Conservation (phyloP, 2,888 invertebrate genomes). For the Endotricha flammealis region DNA sequence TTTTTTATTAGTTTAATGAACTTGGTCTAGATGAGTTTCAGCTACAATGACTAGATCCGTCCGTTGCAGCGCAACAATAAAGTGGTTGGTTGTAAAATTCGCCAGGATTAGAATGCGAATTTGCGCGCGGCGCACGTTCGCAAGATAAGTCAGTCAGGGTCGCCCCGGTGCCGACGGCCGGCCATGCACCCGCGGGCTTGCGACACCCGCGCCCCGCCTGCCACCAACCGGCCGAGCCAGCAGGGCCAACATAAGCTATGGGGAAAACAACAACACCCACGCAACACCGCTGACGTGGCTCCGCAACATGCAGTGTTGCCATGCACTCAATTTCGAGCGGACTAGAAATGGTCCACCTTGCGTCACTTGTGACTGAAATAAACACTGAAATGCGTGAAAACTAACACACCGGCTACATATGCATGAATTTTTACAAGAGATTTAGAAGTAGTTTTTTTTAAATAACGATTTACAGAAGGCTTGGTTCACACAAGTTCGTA, state of each 20-base stretch:
- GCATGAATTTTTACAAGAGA: too few relatives aligned
- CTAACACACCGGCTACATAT: not conserved
- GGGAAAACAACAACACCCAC: constrained; percentile 55
- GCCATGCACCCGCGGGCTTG: constrained; percentile 72
- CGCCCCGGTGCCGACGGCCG: constrained; percentile 75
- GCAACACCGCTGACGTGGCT: constrained; percentile 38
- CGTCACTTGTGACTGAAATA: constrained; percentile 13
- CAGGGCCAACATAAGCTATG: constrained; percentile 38
- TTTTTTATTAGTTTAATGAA: constrained; percentile 3
- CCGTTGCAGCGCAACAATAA: constrained; percentile 39
- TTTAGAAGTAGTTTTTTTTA: too few relatives aligned
- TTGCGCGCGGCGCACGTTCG: constrained; percentile 74
- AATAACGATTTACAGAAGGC: too few relatives aligned
- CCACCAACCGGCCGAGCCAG: constrained; percentile 27
- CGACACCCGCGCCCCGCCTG: constrained; percentile 39
- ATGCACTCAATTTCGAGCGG: constrained; percentile 38
- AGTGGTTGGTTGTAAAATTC: constrained; percentile 57
- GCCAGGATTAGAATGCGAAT: constrained; percentile 71
- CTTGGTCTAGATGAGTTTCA: not conserved
- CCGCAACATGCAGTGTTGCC: constrained; percentile 40
- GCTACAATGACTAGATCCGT: constrained; percentile 1
- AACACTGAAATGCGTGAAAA: constrained; percentile 11
- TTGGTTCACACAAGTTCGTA: too few relatives aligned
- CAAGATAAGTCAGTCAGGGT: constrained; percentile 78
- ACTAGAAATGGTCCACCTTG: constrained; percentile 20